A percentile compares a stretch with the other conserved stretches of the same genome.
These are phyloP conservation scores for Haemorhous mexicanus DNA, from an alignment of 2,113 vertebrate genomes.

Conservation along the genomic window DNA sequence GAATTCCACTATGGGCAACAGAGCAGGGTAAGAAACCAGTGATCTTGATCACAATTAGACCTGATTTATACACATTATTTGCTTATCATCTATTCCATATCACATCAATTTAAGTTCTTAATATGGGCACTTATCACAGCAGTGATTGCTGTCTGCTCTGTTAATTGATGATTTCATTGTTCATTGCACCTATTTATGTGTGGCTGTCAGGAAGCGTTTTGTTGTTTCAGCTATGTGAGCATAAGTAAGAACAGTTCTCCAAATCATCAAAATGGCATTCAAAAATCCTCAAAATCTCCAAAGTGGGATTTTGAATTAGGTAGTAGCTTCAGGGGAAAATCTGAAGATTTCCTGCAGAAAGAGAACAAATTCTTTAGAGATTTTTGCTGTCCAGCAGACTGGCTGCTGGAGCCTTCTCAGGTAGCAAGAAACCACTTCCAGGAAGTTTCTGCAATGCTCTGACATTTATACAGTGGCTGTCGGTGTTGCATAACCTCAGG, in stretches of 20 bases:
- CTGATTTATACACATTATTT: background rate
- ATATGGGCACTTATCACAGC: background rate
- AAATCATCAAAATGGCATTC: background rate
- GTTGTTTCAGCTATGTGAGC: background rate
- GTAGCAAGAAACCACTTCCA: background rate
- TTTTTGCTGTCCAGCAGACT: background rate
- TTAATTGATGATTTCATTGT: slow-evolving; percentile 33
- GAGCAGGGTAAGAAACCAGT: background rate
- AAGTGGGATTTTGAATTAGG: background rate
- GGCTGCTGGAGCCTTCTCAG: background rate
- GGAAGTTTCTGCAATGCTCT: background rate
- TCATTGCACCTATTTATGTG: slow-evolving; percentile 10
- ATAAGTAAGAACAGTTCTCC: background rate
- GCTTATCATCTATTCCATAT: background rate
- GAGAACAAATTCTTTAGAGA: background rate
- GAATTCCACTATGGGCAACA: background rate
- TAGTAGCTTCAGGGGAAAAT: background rate
- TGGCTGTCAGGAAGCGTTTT: background rate
- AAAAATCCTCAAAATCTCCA: background rate
- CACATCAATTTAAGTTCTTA: background rate
- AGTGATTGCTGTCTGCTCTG: background rate
- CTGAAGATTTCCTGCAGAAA: background rate
- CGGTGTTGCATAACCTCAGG: background rate
- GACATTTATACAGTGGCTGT: slow-evolving; percentile 2
- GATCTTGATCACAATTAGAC: background rate